Percentiles rank a stretch among this genome's conserved stretches.
Evolutionary conservation across 2,113 vertebrate species (phyloP).

Genomic region (Dipodomys merriami): DNA sequence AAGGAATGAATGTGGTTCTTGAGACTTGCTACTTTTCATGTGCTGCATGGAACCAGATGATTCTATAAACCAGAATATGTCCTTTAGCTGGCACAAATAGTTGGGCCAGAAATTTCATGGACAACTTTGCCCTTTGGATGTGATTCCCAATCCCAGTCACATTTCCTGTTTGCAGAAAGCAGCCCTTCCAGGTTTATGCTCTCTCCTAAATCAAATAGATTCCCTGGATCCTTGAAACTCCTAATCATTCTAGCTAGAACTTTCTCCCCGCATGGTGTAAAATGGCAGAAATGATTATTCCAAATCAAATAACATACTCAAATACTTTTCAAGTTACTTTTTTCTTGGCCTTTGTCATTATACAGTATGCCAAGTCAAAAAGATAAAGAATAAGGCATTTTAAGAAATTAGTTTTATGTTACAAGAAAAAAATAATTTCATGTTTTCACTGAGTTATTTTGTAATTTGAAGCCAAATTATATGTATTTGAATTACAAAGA

Average conservation of each 20-base stretch:
- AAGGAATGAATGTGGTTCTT: background rate
- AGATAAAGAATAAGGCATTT: background rate
- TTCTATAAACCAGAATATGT: background rate
- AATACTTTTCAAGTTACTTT: background rate
- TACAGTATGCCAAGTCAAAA: background rate
- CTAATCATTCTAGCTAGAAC: background rate
- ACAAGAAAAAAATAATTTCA: background rate
- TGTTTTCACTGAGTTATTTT: background rate
- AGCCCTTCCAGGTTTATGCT: background rate
- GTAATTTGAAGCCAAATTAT: background rate
- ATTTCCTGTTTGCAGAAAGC: background rate
- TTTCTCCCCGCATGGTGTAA: background rate
- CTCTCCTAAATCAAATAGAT: background rate
- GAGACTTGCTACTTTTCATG: background rate
- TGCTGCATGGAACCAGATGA: background rate
- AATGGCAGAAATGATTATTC: background rate
- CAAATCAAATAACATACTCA: background rate
- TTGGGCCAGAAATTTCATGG: background rate
- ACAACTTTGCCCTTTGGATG: background rate
- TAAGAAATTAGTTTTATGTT: slow-evolving; percentile 5
- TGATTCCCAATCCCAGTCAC: background rate
- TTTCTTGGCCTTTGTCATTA: background rate
- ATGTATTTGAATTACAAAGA: background rate
- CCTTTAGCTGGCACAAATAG: background rate
- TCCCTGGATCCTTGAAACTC: background rate